phyloP scores from a whole-genome alignment of 2,888 invertebrate genomes.

The Bombylius discolor region DNA sequence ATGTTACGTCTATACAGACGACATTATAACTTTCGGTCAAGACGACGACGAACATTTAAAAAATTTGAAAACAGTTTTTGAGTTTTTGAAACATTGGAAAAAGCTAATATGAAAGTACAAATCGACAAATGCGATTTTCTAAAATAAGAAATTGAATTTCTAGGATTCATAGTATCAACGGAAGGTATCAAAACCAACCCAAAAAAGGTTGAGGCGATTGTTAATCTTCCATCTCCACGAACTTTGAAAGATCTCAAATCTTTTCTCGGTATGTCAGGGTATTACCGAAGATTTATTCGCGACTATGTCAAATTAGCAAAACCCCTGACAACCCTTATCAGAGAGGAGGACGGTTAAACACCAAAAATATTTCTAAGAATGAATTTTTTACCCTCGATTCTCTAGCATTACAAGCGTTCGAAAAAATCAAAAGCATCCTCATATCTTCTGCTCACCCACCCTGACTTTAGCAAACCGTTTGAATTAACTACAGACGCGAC shows the following conservation, averaged over 20 bases:
- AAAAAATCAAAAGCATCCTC: background rate
- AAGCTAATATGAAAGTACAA: conserved; percentile 6
- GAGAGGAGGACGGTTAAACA: conserved; percentile 10
- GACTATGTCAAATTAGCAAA: conserved; percentile 15
- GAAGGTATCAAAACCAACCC: conserved; percentile 20
- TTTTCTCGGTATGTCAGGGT: conserved; percentile 15
- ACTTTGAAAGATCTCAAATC: conserved; percentile 13
- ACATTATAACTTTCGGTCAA: conserved; percentile 7
- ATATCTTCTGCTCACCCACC: background rate
- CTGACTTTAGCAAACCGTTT: background rate
- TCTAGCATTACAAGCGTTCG: background rate
- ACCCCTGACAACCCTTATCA: conserved; percentile 15
- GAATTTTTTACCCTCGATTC: background rate
- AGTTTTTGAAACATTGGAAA: conserved; percentile 5
- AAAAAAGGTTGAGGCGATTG: conserved; percentile 15
- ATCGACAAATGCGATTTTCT: conserved; percentile 20
- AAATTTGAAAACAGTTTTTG: conserved; percentile 1
- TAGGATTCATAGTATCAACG: conserved; percentile 21
- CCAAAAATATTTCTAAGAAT: conserved; percentile 10
- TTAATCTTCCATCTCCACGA: conserved; percentile 14
- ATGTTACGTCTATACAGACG: too few species aligned
- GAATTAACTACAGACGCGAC: conserved; percentile 10
- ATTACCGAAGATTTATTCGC: conserved; percentile 15
- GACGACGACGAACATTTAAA: conserved; percentile 6
- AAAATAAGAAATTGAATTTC: conserved; percentile 19